Percentiles rank a stretch among this genome's conserved stretches.
These are phyloP conservation scores for Phodopus roborovskii DNA, from an alignment of 2,113 vertebrate species.

Conservation along the genomic window DNA sequence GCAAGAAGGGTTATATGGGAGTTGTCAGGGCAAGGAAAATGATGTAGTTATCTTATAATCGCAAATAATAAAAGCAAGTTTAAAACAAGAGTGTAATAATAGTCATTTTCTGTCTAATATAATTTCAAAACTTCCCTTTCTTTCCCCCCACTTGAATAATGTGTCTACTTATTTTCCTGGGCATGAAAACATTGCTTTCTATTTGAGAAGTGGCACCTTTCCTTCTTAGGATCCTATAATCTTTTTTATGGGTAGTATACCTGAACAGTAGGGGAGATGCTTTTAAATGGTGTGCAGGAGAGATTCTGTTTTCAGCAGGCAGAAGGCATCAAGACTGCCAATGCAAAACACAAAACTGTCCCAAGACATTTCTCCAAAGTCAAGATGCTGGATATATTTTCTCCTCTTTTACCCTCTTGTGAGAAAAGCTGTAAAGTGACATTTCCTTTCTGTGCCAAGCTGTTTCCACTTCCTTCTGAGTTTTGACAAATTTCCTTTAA, in stretches of 20 bases:
- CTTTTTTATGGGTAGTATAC: not conserved
- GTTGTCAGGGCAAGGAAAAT: not conserved
- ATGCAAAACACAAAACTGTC: not conserved
- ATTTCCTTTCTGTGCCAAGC: not conserved
- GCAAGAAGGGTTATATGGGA: not conserved
- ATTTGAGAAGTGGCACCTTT: not conserved
- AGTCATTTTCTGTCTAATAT: no score
- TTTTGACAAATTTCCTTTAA: not conserved
- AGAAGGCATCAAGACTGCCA: not conserved
- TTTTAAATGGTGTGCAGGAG: not conserved
- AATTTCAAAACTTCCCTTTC: not conserved
- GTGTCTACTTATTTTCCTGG: not conserved
- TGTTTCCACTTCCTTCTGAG: not conserved
- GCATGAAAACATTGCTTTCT: not conserved
- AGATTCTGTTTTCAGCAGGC: not conserved
- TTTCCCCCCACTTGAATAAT: not conserved
- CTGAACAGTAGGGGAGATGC: not conserved
- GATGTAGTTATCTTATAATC: not conserved
- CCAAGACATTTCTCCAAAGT: not conserved
- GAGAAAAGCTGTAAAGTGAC: not conserved
- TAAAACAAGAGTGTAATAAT: not conserved
- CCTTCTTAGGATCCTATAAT: not conserved
- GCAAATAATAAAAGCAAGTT: not conserved
- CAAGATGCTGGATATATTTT: not conserved
- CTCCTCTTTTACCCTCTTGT: not conserved